Evolutionary conservation across 2,113 vertebrate genomes (phyloP), one percentile per base, ranked within the genome.

Genomic region (Echinops telfairi): DNA sequence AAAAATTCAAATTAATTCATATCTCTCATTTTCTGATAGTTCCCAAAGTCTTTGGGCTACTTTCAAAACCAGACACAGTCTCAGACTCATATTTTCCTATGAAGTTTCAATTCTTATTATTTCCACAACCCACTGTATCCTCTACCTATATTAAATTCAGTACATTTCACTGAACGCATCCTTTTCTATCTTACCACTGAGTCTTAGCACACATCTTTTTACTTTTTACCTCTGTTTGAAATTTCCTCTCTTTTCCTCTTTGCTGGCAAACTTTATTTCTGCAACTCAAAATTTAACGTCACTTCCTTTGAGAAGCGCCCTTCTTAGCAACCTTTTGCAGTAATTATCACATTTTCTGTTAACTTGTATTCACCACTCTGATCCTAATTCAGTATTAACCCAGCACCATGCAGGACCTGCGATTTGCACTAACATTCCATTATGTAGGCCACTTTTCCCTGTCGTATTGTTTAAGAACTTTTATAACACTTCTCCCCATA

Each of bases 1-100:
- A 36, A 87, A 93, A 93, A 57, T 92, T 86, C 70, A 83, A 80
- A 93, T 83, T 57, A 64, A 31, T 92, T 84, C 33, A 19, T 68
- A 38, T 5, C 31, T 71, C n/a, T 94, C 11, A 22, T 71, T 81
- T 92, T 94, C 12, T 1, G 0, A 87, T 19, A 60, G 16, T 6
- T 81, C 19, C 23, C 19, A 47, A 71, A 31, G 47, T n/a, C 40
- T 4, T 38, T n/a, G 17, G 75, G 33, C 43, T 88, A 40, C 25
- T 76, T 88, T 85, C 40, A 9, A 92, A 80, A 38, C 33, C 83
- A 5, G 12, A 9, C 7, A 40, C 8, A 22, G 2, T 77, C 16
- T n/a, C 5, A 57, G 9, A 4, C 47, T 53, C 73, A 77, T 40
- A 0, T 23, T 94, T 88, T 58, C 31, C 27, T 57, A 2, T 83